phyloP scores from a whole-genome alignment of 35 echinoderm and acorn worm genomes.

The Apostichopus japonicus region DNA sequence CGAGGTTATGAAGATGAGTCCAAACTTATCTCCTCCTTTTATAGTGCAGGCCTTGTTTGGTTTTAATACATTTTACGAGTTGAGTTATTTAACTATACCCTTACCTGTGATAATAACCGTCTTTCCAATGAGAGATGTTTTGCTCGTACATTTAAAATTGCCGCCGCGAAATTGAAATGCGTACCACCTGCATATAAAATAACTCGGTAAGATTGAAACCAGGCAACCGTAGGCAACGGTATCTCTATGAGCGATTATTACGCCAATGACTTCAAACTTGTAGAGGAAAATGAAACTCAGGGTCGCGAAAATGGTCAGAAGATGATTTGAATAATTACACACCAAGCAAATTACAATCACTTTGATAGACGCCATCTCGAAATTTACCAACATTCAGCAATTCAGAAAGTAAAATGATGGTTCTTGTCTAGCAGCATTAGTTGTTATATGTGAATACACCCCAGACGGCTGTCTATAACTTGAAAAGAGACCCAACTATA shows the following conservation, averaged over 20 bases:
- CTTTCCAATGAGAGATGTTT: background rate
- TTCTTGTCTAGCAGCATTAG: no score
- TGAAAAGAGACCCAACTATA: no score
- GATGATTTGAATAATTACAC: background rate
- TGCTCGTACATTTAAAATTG: background rate
- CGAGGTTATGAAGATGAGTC: no score
- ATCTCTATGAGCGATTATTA: background rate
- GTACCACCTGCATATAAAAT: background rate
- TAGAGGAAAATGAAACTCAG: background rate
- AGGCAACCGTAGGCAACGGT: background rate
- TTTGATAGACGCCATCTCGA: background rate
- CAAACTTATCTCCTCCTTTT: no score
- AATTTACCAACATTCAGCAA: no score
- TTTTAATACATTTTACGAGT: no score
- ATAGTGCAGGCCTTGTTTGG: no score
- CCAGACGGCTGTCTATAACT: no score
- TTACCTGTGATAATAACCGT: background rate
- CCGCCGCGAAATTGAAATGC: background rate
- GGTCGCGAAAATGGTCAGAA: background rate
- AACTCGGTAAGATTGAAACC: background rate
- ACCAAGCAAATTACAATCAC: background rate
- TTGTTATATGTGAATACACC: no score
- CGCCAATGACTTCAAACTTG: background rate
- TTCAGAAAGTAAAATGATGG: no score
- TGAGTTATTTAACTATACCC: background rate